Evolutionary conservation across 2,888 invertebrate genomes (phyloP).

Genomic region (Flexamia atlantica): DNA sequence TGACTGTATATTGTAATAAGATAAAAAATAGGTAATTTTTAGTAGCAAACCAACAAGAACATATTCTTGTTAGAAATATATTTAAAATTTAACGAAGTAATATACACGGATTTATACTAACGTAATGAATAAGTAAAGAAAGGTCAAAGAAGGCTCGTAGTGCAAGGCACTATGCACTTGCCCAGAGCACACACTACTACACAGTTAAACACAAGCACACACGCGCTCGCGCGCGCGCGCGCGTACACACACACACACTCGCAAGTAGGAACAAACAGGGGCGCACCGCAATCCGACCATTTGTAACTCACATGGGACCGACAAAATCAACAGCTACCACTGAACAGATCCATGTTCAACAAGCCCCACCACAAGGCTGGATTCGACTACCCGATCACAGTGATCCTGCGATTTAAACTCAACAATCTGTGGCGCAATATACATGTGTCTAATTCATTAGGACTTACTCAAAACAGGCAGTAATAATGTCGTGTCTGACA

Average conservation of each 20-base stretch:
- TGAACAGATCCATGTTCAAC: conserved; percentile 41
- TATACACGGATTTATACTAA: too few species aligned
- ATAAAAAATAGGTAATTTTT: too few species aligned
- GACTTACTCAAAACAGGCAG: too few species aligned
- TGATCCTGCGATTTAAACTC: background rate
- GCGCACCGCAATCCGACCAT: conserved; percentile 45
- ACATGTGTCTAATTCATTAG: background rate
- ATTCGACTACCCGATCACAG: conserved; percentile 13
- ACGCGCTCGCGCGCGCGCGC: conserved; percentile 26
- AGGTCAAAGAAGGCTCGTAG: too few species aligned
- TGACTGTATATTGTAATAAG: too few species aligned
- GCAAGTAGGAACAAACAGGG: conserved; percentile 29
- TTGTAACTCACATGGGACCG: conserved; percentile 45
- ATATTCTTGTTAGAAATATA: too few species aligned
- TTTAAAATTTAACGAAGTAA: too few species aligned
- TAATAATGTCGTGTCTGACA: too few species aligned
- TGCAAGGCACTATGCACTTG: too few species aligned
- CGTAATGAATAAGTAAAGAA: too few species aligned
- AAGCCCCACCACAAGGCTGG: background rate
- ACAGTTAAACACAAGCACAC: conserved; percentile 44
- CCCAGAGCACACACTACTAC: conserved; percentile 27
- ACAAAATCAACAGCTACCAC: conserved; percentile 48
- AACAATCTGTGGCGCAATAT: background rate
- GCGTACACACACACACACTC: conserved; percentile 13
- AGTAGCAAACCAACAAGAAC: too few species aligned